A percentile compares a stretch with the other conserved stretches of the same genome.
These are phyloP conservation scores for Poeciliopsis gracilis DNA, from an alignment of 2,797 vertebrate genomes.

Conservation along the genomic window DNA sequence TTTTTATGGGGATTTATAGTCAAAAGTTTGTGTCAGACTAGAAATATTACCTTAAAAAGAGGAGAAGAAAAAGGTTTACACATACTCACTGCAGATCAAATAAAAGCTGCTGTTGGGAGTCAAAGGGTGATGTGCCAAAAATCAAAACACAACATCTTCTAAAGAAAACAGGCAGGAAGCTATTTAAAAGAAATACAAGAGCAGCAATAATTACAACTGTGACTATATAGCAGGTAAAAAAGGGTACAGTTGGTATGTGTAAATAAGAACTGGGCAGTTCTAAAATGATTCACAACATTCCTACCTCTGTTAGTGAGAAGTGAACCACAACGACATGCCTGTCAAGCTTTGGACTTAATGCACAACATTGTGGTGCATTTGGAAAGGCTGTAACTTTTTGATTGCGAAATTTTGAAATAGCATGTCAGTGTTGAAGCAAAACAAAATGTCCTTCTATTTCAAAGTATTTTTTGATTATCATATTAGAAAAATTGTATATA, in stretches of 20 bases:
- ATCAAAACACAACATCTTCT: slow-evolving; percentile 37
- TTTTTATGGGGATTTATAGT: slow-evolving; percentile 59
- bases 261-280: slow-evolving; percentile 48
- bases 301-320: slow-evolving; percentile 31
- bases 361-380: not conserved
- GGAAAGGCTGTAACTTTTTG: not conserved
- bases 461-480: not conserved
- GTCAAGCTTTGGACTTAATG: slow-evolving; percentile 6
- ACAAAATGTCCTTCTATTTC: not conserved
- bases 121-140: slow-evolving; percentile 33
- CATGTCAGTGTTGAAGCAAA: not conserved
- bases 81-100: slow-evolving; percentile 55
- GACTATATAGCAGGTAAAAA: slow-evolving; percentile 43
- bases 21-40: slow-evolving; percentile 56
- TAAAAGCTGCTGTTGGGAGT: slow-evolving; percentile 58
- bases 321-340: accelerated
- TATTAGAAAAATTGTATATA: not conserved
- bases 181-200: slow-evolving; percentile 59
- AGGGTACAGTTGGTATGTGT: slow-evolving; percentile 5
- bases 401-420: not conserved
- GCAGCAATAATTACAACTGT: slow-evolving; percentile 48
- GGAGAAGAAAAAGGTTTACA: slow-evolving; percentile 23
- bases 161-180: slow-evolving; percentile 49
- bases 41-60: slow-evolving; percentile 42
- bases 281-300: slow-evolving; percentile 30